A percentile compares a stretch with the other conserved stretches of the same genome.
Evolutionary conservation across 1,140 invertebrate genomes (phyloP).

Genomic region (Rhynchophorus ferrugineus): DNA sequence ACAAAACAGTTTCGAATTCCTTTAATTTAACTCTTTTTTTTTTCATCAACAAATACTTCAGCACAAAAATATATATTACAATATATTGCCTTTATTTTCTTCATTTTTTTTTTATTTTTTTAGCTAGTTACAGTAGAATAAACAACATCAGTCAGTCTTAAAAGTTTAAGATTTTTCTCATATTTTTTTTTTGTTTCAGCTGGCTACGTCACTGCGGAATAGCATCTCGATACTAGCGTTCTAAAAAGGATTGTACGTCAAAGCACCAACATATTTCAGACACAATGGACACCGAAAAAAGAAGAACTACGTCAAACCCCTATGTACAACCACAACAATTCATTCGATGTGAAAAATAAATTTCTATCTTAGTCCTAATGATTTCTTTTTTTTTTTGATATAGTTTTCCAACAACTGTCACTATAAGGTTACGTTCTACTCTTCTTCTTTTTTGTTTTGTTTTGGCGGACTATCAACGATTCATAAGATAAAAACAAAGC

Average conservation of each 20-base stretch:
- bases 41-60: constrained; percentile 37
- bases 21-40: constrained; percentile 23
- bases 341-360: too few relatives aligned
- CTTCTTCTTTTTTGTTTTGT: too few relatives aligned
- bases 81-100: constrained; percentile 39
- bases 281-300: too few relatives aligned
- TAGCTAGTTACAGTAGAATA: constrained; percentile 35
- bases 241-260: neutral
- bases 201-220: constrained; percentile 1
- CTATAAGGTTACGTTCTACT: too few relatives aligned
- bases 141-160: constrained; percentile 38
- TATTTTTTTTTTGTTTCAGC: too few relatives aligned
- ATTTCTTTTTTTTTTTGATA: too few relatives aligned
- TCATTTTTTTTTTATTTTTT: constrained; percentile 20
- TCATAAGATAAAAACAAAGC: too few relatives aligned
- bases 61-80: constrained; percentile 39
- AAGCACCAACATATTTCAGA: constrained; percentile 1
- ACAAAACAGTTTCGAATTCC: constrained; percentile 23
- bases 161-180: constrained; percentile 12
- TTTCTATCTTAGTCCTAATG: too few relatives aligned
- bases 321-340: too few relatives aligned
- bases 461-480: too few relatives aligned
- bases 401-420: too few relatives aligned
- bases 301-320: too few relatives aligned
- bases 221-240: neutral